These are phyloP conservation scores for Ammospiza nelsoni DNA, from an alignment of 2,113 vertebrate species.

Conservation along the genomic window DNA sequence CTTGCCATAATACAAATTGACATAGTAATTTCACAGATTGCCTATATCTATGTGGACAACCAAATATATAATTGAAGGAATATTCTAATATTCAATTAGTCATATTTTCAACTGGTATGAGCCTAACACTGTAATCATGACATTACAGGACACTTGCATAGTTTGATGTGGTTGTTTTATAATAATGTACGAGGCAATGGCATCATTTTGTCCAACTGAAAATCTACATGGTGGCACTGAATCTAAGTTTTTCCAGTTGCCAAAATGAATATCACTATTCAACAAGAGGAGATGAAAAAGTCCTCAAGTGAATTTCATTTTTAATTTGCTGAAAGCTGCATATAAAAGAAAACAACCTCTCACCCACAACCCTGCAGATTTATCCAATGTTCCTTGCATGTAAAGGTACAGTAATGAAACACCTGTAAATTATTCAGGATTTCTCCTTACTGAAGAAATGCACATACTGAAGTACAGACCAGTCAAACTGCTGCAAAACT, in stretches of 20 bases:
- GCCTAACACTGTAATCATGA: constrained; percentile 37
- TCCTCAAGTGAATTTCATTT: background rate
- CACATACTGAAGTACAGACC: background rate
- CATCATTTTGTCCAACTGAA: constrained; percentile 53
- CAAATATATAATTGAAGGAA: constrained; percentile 42
- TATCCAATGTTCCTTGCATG: background rate
- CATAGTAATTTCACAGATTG: background rate
- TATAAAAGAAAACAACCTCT: background rate
- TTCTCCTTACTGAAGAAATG: background rate
- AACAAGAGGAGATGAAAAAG: background rate
- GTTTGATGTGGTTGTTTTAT: constrained; percentile 61
- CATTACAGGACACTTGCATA: constrained; percentile 43
- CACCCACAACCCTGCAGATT: background rate
- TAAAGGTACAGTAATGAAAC: background rate
- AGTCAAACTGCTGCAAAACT: background rate
- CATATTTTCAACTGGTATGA: constrained; percentile 21
- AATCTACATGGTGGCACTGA: background rate
- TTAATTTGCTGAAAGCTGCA: background rate
- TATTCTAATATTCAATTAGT: constrained; percentile 66
- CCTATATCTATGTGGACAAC: background rate
- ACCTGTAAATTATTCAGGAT: background rate
- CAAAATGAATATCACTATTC: background rate
- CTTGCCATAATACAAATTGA: constrained; percentile 2
- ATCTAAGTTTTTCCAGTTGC: constrained; percentile 26
- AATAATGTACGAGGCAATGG: constrained; percentile 40